These are phyloP conservation scores for Podabrus alpinus DNA, from an alignment of 2,888 invertebrate genomes.

Conservation along the genomic window DNA sequence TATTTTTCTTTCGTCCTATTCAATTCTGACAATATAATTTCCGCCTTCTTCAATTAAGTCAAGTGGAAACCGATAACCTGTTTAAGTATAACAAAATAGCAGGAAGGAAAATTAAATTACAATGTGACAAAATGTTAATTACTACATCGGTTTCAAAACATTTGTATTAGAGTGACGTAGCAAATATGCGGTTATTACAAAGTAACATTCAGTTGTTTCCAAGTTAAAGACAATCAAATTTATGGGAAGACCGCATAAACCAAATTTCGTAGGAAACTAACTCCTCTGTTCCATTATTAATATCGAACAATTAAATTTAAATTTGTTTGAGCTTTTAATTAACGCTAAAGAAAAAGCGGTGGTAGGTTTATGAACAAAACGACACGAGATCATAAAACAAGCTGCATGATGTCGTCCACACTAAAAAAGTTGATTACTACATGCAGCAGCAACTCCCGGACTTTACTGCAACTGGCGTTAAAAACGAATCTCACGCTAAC, in stretches of 20 bases:
- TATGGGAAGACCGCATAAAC: constrained; percentile 2
- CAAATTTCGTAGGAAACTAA: constrained; percentile 5
- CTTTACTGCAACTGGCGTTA: constrained; percentile 1
- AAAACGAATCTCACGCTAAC: constrained; percentile 4
- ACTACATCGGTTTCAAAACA: not conserved
- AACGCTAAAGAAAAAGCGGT: not conserved
- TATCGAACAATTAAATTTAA: not conserved
- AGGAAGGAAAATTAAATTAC: not conserved
- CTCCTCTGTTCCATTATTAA: not conserved
- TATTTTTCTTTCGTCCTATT: not conserved
- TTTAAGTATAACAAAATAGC: not conserved
- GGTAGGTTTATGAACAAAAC: not conserved
- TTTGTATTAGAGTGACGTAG: constrained; percentile 1
- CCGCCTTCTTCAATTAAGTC: not conserved
- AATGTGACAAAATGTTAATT: not conserved
- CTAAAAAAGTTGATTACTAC: constrained; percentile 18
- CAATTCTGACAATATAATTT: not conserved
- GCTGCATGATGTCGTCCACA: constrained; percentile 8
- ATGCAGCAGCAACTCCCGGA: constrained; percentile 1
- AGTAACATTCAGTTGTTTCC: constrained; percentile 7
- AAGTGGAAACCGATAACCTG: not conserved
- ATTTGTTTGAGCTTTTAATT: not conserved
- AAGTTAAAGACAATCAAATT: constrained; percentile 7
- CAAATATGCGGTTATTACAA: constrained; percentile 2
- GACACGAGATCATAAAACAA: constrained; percentile 8